Conservation (phyloP, 1,140 invertebrate species). For the Pinna nobilis region DNA sequence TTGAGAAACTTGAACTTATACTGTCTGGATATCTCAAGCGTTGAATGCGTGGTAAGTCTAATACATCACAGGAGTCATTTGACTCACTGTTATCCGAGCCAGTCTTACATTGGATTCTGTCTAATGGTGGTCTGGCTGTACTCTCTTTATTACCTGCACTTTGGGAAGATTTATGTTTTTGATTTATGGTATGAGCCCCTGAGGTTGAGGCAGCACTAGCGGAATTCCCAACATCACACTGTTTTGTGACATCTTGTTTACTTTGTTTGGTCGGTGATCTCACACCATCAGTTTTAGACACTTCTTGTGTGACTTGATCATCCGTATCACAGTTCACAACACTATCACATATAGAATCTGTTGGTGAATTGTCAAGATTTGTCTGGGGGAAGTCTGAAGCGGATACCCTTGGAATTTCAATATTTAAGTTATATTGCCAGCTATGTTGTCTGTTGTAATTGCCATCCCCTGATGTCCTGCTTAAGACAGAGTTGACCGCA, state of each 20-base stretch:
- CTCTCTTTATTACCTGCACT: slow-evolving; percentile 6
- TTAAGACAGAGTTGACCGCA: neutral
- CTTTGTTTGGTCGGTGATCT: neutral
- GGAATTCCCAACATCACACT: slow-evolving; percentile 17
- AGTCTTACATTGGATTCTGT: slow-evolving; percentile 28
- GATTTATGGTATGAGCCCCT: no score
- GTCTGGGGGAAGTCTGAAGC: slow-evolving; percentile 1
- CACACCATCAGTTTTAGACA: neutral
- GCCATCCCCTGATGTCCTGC: neutral
- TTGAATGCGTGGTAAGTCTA: slow-evolving; percentile 26
- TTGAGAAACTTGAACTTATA: slow-evolving; percentile 69
- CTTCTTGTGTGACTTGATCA: no score
- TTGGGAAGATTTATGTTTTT: no score
- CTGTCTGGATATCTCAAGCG: slow-evolving; percentile 43
- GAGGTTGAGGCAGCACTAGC: no score
- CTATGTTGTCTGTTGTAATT: slow-evolving; percentile 35
- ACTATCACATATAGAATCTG: neutral
- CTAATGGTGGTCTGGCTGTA: slow-evolving; percentile 5
- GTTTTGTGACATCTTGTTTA: neutral
- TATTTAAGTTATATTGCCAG: slow-evolving; percentile 56
- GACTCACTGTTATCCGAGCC: neutral
- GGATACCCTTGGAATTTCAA: slow-evolving; percentile 52
- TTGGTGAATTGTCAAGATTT: neutral
- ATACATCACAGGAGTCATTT: neutral
- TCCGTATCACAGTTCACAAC: neutral